A percentile compares a stretch with the other conserved stretches of the same genome.
Conservation (phyloP, 2,888 invertebrate species). For the Acanthococcus lagerstroemiae region DNA sequence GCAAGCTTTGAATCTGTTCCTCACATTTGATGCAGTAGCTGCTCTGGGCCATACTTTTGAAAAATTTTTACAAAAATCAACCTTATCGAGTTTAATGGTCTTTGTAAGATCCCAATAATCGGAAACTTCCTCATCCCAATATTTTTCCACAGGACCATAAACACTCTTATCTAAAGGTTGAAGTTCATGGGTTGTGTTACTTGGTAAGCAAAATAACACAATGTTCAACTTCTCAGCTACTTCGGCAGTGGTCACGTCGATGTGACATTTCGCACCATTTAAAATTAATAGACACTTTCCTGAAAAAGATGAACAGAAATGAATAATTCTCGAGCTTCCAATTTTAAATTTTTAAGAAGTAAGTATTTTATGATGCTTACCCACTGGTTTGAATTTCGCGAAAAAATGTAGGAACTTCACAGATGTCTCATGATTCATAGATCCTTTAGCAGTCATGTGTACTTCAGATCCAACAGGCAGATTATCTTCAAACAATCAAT, state of each 20-base stretch:
- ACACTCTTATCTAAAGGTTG: constrained; percentile 41
- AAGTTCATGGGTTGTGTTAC: constrained; percentile 41
- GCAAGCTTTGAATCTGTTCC: constrained; percentile 37
- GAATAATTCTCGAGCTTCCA: no score
- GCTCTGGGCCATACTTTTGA: constrained; percentile 37
- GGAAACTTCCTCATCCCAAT: constrained; percentile 40
- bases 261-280: constrained; percentile 39
- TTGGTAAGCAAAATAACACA: constrained; percentile 40
- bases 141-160: constrained; percentile 39
- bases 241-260: constrained; percentile 39
- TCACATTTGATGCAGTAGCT: constrained; percentile 37
- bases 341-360: no score
- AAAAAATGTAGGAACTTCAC: constrained; percentile 37
- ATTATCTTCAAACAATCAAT: not conserved
- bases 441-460: not conserved
- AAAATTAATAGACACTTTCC: constrained; percentile 37
- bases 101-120: constrained; percentile 37
- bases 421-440: constrained; percentile 38
- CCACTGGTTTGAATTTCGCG: constrained; percentile 35
- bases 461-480: not conserved
- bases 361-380: no score
- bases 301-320: no score
- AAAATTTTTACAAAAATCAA: constrained; percentile 37
- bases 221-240: constrained; percentile 38
- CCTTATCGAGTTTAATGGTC: constrained; percentile 38